phyloP scores from a whole-genome alignment of 2,113 vertebrate genomes.

The Gila orcuttii region DNA sequence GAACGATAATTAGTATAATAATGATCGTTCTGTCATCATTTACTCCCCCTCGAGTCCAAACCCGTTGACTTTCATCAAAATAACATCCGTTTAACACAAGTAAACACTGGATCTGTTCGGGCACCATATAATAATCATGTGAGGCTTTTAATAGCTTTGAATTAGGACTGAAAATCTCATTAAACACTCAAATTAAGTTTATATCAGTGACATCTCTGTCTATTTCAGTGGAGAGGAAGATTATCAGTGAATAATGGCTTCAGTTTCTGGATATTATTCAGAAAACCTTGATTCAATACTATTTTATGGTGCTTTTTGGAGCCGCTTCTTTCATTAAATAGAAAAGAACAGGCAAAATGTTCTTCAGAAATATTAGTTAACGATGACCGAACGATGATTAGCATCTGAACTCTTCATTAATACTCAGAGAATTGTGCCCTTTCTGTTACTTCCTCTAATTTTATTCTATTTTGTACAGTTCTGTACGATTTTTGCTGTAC shows the following conservation, averaged over 20 bases:
- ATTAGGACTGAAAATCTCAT: too few species aligned
- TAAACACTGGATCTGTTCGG: too few species aligned
- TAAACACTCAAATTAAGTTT: not conserved
- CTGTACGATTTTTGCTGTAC: slow-evolving; percentile 51
- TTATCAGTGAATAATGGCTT: not conserved
- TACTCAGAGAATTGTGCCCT: not conserved
- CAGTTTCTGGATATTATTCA: not conserved
- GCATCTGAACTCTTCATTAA: not conserved
- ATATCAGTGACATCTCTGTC: too few species aligned
- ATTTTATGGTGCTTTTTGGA: not conserved
- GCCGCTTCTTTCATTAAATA: not conserved
- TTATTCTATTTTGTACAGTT: slow-evolving; percentile 33
- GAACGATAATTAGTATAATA: too few species aligned
- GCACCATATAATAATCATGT: too few species aligned
- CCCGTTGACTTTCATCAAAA: not conserved
- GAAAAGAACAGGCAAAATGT: not conserved
- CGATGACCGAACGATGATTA: not conserved
- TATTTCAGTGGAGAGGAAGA: not conserved
- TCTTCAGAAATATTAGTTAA: not conserved
- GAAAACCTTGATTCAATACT: not conserved
- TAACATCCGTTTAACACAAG: too few species aligned
- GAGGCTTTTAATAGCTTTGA: not conserved
- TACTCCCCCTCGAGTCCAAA: not conserved
- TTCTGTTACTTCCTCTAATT: slow-evolving; percentile 59
- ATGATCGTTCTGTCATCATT: too few species aligned